These are phyloP conservation scores for Bufotes viridis DNA, from an alignment of 2,797 vertebrate species.

Conservation along the genomic window DNA sequence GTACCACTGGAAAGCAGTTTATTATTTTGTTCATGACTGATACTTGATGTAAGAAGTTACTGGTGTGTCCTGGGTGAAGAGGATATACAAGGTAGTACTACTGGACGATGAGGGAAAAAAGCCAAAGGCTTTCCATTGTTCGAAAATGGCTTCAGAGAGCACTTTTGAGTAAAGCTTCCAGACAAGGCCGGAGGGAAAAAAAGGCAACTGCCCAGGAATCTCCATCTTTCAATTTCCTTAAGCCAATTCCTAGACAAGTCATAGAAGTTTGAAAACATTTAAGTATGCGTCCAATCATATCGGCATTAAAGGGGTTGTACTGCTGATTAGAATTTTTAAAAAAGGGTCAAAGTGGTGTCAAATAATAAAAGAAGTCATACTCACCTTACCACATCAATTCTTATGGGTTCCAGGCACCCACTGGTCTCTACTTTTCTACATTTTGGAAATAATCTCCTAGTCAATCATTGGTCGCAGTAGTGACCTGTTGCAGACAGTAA, in stretches of 20 bases:
- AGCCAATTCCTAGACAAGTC: neutral
- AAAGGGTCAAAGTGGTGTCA: no score
- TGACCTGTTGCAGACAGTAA: no score
- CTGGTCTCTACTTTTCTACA: no score
- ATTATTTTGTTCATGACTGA: neutral
- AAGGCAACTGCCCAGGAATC: neutral
- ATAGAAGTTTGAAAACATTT: neutral
- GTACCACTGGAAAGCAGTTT: slow-evolving; percentile 5
- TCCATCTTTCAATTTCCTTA: neutral
- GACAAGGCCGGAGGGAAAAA: neutral
- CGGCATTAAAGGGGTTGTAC: neutral
- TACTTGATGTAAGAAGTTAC: neutral
- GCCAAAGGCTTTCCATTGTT: neutral
- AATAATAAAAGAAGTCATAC: no score
- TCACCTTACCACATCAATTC: no score
- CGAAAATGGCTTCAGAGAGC: neutral
- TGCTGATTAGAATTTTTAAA: no score
- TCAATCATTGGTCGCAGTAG: no score
- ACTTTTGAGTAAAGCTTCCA: neutral
- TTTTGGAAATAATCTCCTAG: no score
- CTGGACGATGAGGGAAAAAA: neutral
- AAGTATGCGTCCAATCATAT: neutral
- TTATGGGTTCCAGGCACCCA: no score
- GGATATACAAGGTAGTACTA: neutral
- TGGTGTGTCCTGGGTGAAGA: slow-evolving; percentile 9